A percentile compares a stretch with the other conserved stretches of the same genome.
Evolutionary conservation across 1,140 invertebrate genomes (phyloP).

Genomic region (Papilio polyxenes): DNA sequence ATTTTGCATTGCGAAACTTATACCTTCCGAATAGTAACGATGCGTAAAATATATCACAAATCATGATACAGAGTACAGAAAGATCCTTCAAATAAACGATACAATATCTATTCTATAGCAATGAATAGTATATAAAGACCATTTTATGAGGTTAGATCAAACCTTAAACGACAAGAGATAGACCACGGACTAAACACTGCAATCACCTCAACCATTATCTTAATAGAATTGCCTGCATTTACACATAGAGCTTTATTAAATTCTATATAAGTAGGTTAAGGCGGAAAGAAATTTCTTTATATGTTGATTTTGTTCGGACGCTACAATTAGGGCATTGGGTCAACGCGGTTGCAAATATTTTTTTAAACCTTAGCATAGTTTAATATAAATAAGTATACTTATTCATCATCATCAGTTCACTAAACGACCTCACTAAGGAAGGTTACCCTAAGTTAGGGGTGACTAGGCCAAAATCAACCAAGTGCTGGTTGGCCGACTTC

Average conservation of each 20-base stretch:
- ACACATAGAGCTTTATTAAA: constrained; percentile 19
- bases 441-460: too few relatives aligned
- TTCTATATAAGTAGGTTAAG: not conserved
- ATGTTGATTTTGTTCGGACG: not conserved
- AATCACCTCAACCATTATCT: not conserved
- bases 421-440: too few relatives aligned
- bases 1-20: too few relatives aligned
- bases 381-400: too few relatives aligned
- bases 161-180: constrained; percentile 1
- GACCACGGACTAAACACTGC: not conserved
- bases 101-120: constrained; percentile 7
- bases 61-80: not conserved
- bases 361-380: not conserved
- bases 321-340: constrained; percentile 1
- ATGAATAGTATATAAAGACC: not conserved
- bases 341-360: not conserved
- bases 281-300: not conserved
- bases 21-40: not conserved
- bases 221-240: not conserved
- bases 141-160: constrained; percentile 8
- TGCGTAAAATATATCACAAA: not conserved
- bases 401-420: not conserved
- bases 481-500: too few relatives aligned
- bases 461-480: too few relatives aligned
- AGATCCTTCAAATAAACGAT: not conserved